Percentiles rank a stretch among this genome's conserved stretches.
These are phyloP conservation scores for Camponotus vicinus DNA, from an alignment of 1,140 invertebrate species.

Conservation along the genomic window DNA sequence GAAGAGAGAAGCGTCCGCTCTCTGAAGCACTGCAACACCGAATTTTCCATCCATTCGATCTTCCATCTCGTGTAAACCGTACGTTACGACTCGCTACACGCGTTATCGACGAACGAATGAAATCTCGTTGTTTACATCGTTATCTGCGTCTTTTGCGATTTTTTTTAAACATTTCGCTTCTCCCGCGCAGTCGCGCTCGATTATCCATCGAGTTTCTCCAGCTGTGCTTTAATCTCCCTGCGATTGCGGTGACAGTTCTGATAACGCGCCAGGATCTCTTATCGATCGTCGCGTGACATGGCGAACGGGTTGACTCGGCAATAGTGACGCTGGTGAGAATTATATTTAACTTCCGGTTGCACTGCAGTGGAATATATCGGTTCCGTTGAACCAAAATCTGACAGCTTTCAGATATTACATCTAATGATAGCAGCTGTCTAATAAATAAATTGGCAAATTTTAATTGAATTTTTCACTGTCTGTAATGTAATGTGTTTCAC, in stretches of 20 bases:
- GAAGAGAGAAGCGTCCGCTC: neutral
- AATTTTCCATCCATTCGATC: conserved; percentile 31
- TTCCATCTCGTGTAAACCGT: conserved; percentile 39
- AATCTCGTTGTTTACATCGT: conserved; percentile 28
- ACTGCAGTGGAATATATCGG: neutral
- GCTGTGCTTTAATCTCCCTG: conserved; percentile 10
- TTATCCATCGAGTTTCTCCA: neutral
- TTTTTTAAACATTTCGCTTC: neutral
- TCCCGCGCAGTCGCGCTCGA: conserved; percentile 17
- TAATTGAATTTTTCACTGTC: neutral
- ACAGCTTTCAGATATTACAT: conserved; percentile 25
- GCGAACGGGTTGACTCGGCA: neutral
- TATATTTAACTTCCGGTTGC: conserved; percentile 47
- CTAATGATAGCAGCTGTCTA: conserved; percentile 1
- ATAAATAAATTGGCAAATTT: conserved; percentile 52
- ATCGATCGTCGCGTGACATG: conserved; percentile 1
- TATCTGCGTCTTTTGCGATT: conserved; percentile 17
- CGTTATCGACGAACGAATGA: conserved; percentile 56
- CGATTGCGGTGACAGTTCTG: neutral
- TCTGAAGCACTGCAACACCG: neutral
- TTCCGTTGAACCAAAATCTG: conserved; percentile 12
- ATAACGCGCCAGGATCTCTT: conserved; percentile 6
- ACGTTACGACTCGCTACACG: conserved; percentile 33
- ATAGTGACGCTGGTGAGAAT: conserved; percentile 5
- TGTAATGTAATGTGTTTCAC: neutral